These are phyloP conservation scores for Scaptomyza flava DNA, from an alignment of 2,888 invertebrate genomes.

Conservation along the genomic window DNA sequence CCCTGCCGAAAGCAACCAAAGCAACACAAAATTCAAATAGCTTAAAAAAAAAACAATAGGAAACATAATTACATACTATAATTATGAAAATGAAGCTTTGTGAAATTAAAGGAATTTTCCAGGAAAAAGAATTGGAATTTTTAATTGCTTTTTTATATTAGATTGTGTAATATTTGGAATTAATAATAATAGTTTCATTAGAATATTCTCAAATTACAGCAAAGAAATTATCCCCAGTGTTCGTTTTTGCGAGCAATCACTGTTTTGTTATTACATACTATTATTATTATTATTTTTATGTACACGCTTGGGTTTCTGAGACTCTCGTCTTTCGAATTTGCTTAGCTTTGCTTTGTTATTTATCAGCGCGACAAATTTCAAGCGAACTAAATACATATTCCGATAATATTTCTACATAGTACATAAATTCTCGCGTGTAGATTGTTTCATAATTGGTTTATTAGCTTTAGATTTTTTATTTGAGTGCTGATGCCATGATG, in stretches of 20 bases:
- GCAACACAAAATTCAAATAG: slow-evolving; percentile 29
- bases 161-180: too few species aligned
- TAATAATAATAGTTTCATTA: too few species aligned
- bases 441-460: slow-evolving; percentile 22
- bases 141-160: background rate
- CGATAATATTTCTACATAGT: slow-evolving; percentile 44
- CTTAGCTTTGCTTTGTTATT: slow-evolving; percentile 48
- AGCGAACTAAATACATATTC: slow-evolving; percentile 43
- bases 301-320: slow-evolving; percentile 7
- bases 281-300: slow-evolving; percentile 7
- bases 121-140: background rate
- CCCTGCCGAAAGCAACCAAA: too few species aligned
- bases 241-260: background rate
- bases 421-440: slow-evolving; percentile 5
- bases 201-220: too few species aligned
- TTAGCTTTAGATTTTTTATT: slow-evolving; percentile 1
- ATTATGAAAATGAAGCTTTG: background rate
- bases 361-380: slow-evolving; percentile 62
- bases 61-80: background rate
- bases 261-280: background rate
- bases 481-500: slow-evolving; percentile 2
- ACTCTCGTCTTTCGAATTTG: slow-evolving; percentile 4
- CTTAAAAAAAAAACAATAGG: slow-evolving; percentile 11
- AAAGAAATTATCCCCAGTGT: background rate
- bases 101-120: background rate